phyloP scores from a whole-genome alignment of 2,888 invertebrate genomes.

The Polyploca ridens region DNA sequence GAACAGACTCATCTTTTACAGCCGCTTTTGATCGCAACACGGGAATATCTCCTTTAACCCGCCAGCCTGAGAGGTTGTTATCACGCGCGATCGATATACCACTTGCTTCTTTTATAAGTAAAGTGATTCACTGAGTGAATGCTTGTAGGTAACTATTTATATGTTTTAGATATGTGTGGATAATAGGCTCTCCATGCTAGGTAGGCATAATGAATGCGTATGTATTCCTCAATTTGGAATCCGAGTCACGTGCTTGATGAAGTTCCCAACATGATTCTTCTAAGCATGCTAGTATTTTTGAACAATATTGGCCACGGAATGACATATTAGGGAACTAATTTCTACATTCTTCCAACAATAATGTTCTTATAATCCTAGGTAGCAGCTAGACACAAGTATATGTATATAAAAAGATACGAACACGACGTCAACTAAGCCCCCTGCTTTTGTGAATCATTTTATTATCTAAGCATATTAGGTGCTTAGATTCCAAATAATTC shows the following conservation, averaged over 20 bases:
- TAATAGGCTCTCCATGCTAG: constrained; percentile 50
- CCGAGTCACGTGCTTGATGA: constrained; percentile 58
- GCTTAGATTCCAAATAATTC: constrained; percentile 78
- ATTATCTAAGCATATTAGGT: constrained; percentile 79
- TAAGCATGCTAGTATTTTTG: no score
- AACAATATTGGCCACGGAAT: no score
- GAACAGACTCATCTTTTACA: constrained; percentile 85
- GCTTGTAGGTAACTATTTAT: constrained; percentile 74
- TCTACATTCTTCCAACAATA: neutral
- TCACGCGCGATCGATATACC: constrained; percentile 23
- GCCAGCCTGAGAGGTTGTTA: constrained; percentile 33
- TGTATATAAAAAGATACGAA: constrained; percentile 20
- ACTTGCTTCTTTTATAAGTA: constrained; percentile 44
- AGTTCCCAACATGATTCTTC: constrained; percentile 29
- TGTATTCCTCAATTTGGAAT: constrained; percentile 48
- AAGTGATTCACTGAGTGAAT: constrained; percentile 55
- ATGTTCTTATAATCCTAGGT: neutral
- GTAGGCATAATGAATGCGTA: constrained; percentile 47
- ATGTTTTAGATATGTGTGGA: constrained; percentile 74
- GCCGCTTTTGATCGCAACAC: constrained; percentile 54
- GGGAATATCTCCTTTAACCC: constrained; percentile 45
- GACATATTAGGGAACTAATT: neutral
- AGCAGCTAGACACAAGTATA: neutral
- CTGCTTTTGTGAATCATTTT: constrained; percentile 72
- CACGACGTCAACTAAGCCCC: constrained; percentile 30